Conservation (phyloP, 2,888 invertebrate genomes). For the Gonocerus acuteangulatus region DNA sequence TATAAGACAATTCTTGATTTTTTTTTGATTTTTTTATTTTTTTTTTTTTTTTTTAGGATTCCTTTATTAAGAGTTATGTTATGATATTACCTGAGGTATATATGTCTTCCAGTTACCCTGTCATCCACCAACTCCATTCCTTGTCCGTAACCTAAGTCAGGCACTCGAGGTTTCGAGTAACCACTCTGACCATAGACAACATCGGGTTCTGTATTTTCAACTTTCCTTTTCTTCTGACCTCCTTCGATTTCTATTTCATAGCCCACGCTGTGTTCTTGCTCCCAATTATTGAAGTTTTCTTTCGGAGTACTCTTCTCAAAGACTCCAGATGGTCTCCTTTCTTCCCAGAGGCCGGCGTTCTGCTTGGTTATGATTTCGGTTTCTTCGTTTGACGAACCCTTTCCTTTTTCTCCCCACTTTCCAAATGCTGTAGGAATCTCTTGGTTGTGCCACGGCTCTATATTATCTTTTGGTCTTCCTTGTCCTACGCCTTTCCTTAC, state of each 20-base stretch:
- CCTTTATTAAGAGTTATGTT: no score
- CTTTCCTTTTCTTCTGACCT: conserved; percentile 1
- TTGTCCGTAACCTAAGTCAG: conserved; percentile 36
- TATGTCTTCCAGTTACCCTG: conserved; percentile 21
- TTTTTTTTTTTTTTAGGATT: no score
- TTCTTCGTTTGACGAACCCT: not conserved
- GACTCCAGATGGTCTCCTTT: not conserved
- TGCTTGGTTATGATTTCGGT: conserved; percentile 8
- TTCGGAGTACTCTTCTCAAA: not conserved
- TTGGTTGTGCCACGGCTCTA: no score
- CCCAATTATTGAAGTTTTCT: not conserved
- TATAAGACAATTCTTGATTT: no score
- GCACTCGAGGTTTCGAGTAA: conserved; percentile 17
- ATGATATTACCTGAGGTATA: not conserved
- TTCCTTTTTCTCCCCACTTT: not conserved
- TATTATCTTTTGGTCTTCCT: not conserved
- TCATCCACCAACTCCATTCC: conserved; percentile 35
- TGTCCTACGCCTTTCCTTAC: no score
- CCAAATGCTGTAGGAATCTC: no score
- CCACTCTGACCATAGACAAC: conserved; percentile 18
- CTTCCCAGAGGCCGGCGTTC: conserved; percentile 3
- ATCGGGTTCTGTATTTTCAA: not conserved
- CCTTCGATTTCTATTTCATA: conserved; percentile 13
- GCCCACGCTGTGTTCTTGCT: conserved; percentile 12
- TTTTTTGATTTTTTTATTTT: no score